Percentiles rank a stretch among this genome's conserved stretches.
These are phyloP conservation scores for Axea sp. DNA, from an alignment of 2,888 invertebrate species.

Conservation along the genomic window DNA sequence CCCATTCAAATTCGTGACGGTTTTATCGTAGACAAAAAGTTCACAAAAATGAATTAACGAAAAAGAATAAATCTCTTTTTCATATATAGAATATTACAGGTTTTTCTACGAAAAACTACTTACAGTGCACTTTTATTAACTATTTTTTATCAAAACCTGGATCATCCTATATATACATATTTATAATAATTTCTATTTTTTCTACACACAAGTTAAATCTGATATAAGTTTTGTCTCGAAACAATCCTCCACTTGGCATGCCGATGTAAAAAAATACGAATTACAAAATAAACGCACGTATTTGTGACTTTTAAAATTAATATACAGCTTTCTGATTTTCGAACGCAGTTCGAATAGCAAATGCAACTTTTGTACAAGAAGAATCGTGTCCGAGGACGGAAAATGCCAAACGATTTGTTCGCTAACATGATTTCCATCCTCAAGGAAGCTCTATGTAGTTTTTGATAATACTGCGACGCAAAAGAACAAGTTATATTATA, in stretches of 20 bases:
- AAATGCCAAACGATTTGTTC: not conserved
- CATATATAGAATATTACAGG: conserved; percentile 15
- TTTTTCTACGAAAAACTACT: conserved; percentile 6
- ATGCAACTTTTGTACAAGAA: conserved; percentile 43
- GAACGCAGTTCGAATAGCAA: conserved; percentile 32
- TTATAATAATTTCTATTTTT: too few relatives aligned
- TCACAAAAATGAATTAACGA: too few relatives aligned
- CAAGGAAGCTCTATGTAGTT: conserved; percentile 30
- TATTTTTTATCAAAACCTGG: too few relatives aligned
- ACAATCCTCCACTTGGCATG: not conserved
- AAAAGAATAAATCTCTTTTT: too few relatives aligned
- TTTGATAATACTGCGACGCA: conserved; percentile 34
- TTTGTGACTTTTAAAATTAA: conserved; percentile 19
- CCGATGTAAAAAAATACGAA: conserved; percentile 26
- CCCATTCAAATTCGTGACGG: conserved; percentile 1
- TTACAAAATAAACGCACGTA: conserved; percentile 38
- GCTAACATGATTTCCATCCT: not conserved
- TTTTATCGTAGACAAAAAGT: not conserved
- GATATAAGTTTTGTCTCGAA: conserved; percentile 7
- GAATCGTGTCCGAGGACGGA: conserved; percentile 4
- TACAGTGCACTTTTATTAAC: not conserved
- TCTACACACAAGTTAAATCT: conserved; percentile 17
- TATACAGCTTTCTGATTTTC: conserved; percentile 39
- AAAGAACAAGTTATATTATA: conserved; percentile 32
- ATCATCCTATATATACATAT: too few relatives aligned